phyloP scores from a whole-genome alignment of 1,140 invertebrate species.

The Atopsyche davidsoni region DNA sequence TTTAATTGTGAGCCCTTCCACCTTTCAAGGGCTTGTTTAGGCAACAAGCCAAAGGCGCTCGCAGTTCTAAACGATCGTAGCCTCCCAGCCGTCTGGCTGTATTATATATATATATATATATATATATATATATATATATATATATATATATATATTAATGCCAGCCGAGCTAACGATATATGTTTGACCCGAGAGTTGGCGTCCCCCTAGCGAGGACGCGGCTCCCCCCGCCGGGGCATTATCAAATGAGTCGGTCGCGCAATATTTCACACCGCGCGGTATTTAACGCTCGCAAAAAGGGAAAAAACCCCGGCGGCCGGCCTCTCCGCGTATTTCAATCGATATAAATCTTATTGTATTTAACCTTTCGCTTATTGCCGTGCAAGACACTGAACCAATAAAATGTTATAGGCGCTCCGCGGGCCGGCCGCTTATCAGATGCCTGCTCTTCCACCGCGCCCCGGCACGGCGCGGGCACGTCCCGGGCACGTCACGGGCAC shows the following conservation, averaged over 20 bases:
- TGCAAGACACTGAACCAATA: conserved; percentile 30
- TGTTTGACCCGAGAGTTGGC: too few relatives aligned
- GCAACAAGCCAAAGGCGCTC: too few relatives aligned
- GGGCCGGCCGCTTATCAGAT: conserved; percentile 24
- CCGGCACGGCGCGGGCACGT: neutral
- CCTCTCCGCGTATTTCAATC: conserved; percentile 30
- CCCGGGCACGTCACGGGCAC: neutral
- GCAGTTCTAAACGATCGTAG: too few relatives aligned
- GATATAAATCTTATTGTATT: conserved; percentile 31
- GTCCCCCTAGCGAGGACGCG: too few relatives aligned
- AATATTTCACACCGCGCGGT: conserved; percentile 30
- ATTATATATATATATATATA: too few relatives aligned
- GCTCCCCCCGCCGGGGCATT: too few relatives aligned
- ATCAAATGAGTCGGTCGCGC: conserved; percentile 29
- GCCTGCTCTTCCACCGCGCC: neutral
- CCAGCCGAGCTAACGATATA: too few relatives aligned
- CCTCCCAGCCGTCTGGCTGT: too few relatives aligned
- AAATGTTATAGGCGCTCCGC: conserved; percentile 29
- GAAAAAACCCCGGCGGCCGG: conserved; percentile 16
- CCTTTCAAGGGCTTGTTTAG: too few relatives aligned
- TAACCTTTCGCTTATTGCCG: conserved; percentile 31
- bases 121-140: too few relatives aligned
- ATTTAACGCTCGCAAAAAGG: conserved; percentile 29
- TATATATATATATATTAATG: too few relatives aligned
- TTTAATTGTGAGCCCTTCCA: too few relatives aligned